These are phyloP conservation scores for Silurus asotus DNA, from an alignment of 2,113 vertebrate genomes.

Conservation along the genomic window DNA sequence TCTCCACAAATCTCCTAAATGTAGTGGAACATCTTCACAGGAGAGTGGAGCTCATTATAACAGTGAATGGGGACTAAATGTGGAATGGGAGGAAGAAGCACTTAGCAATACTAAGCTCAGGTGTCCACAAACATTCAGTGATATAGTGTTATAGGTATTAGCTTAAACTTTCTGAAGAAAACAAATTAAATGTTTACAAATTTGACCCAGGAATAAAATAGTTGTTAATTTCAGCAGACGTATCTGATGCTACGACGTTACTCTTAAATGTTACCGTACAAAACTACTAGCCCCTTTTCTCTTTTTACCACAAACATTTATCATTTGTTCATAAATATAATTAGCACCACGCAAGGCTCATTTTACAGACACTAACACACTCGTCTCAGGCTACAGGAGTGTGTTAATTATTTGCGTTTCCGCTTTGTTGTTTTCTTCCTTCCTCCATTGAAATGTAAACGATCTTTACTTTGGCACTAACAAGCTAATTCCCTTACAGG, in stretches of 20 bases:
- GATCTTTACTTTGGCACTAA: constrained; percentile 40
- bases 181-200: background rate
- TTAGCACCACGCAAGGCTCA: background rate
- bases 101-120: too few relatives aligned
- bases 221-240: background rate
- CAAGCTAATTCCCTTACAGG: constrained; percentile 39
- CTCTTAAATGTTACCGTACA: background rate
- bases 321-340: background rate
- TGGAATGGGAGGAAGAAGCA: too few relatives aligned
- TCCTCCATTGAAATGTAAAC: constrained; percentile 28
- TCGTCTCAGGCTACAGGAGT: constrained; percentile 43
- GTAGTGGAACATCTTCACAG: too few relatives aligned
- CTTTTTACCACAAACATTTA: background rate
- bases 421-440: background rate
- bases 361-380: background rate
- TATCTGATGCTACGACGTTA: background rate
- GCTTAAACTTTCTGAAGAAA: background rate
- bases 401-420: constrained; percentile 41
- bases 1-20: too few relatives aligned
- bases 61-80: too few relatives aligned
- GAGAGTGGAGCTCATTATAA: too few relatives aligned
- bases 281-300: background rate
- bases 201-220: background rate
- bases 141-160: too few relatives aligned
- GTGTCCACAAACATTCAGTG: too few relatives aligned